Conservation (phyloP, 2,797 vertebrate genomes). For the Ceryle rudis region DNA sequence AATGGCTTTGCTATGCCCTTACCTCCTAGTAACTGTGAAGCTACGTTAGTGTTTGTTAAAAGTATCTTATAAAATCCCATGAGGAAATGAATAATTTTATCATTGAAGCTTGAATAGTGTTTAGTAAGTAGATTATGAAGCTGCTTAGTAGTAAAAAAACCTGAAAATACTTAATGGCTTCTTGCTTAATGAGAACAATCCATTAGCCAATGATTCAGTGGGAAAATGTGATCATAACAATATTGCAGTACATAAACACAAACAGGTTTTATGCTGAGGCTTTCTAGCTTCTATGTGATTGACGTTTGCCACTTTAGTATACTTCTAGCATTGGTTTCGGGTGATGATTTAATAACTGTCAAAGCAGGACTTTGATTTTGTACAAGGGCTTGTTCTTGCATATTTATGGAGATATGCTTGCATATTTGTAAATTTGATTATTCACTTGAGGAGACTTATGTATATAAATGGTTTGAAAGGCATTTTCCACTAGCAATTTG, state of each 20-base stretch:
- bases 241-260: not conserved
- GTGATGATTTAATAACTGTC: not conserved
- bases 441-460: not conserved
- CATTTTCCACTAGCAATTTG: not conserved
- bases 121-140: not conserved
- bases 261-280: not conserved
- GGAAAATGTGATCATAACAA: not conserved
- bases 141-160: not conserved
- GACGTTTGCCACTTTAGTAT: not conserved
- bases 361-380: not conserved
- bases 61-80: not conserved
- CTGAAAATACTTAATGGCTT: not conserved
- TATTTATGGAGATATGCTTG: not conserved
- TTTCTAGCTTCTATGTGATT: not conserved
- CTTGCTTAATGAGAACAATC: slow-evolving; percentile 23
- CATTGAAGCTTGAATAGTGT: not conserved
- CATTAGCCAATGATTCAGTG: not conserved
- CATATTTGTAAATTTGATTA: not conserved
- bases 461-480: not conserved
- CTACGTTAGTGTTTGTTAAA: not conserved
- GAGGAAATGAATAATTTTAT: not conserved
- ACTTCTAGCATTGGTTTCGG: not conserved
- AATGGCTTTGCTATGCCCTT: not conserved
- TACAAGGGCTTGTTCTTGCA: not conserved
- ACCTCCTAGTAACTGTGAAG: not conserved